Base-by-base conservation (phyloP, 2,888 invertebrate genomes). In the Apodemia mormo region DNA sequence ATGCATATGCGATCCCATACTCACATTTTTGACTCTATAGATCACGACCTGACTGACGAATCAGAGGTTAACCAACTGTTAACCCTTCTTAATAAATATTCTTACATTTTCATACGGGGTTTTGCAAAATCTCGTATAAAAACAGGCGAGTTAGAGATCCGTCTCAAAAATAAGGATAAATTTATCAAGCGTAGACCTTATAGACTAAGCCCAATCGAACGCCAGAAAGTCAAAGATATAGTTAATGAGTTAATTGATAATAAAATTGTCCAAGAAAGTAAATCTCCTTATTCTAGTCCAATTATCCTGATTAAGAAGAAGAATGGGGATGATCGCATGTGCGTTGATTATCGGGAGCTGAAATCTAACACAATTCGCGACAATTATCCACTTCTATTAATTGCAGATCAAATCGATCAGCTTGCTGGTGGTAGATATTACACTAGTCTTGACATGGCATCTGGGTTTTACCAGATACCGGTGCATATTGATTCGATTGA, bases 241-340 rank as follows among this genome's bases (percentile, higher is more conserved):
- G 56, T 74, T 12, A 66, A 66, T 7, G 72, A 75, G 33, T 65
- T 75, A 33, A 54, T 70, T 0, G 66, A 70, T n/a, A 54, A 70
- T 45, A 56, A 68, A n/a, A 70, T 70, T 10, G 54, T 74, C 58
- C 61, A 70, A 40, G 70, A 71, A 72, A 73, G 73, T 37, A 66
- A 66, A 65, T 73, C 74, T 40, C 72, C 73, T 0, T 76, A 68
- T 65, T 75, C 75, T 10, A 76, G 74, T 66, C 73, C 73, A 0
- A 71, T 77, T 30, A 68, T 77, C 9, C 67, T 75, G 33, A 73
- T 72, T 0, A 69, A 72, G 64, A 68, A 67, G 65, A 74, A 77
- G n/a, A 77, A 80, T 68, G 78, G 79, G 2, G 76, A 78, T 0
- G 77, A 79, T 68, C 72, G 78, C n/a, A 73, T 80, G 64, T 79